Percentiles rank a stretch among this genome's conserved stretches.
Evolutionary conservation across 1,140 invertebrate genomes (phyloP).

Genomic region (Sarcophaga peregrina): DNA sequence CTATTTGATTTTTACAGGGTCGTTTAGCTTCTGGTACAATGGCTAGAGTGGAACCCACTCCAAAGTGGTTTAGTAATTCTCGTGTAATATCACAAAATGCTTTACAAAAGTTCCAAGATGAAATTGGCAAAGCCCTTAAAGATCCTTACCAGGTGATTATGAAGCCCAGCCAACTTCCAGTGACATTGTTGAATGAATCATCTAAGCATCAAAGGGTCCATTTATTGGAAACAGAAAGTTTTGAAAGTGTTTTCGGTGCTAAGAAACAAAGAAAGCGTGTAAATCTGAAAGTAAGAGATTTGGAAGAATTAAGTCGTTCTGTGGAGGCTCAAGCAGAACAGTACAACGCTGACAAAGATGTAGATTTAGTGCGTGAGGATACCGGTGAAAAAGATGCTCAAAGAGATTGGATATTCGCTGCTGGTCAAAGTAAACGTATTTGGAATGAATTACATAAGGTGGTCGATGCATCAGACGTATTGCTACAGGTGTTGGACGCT

Average conservation of each 20-base stretch:
- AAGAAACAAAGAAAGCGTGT: constrained; percentile 94
- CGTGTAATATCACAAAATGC: constrained; percentile 92
- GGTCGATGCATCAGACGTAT: constrained; percentile 97
- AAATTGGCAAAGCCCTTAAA: constrained; percentile 91
- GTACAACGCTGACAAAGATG: constrained; percentile 85
- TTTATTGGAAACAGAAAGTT: constrained; percentile 95
- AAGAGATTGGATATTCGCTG: constrained; percentile 88
- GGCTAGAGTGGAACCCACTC: constrained; percentile 95
- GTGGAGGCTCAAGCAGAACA: constrained; percentile 77
- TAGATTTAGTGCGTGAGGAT: constrained; percentile 86
- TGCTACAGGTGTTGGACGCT: constrained; percentile 94
- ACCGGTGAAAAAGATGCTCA: constrained; percentile 78
- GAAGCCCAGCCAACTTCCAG: constrained; percentile 94
- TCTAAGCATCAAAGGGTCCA: constrained; percentile 92
- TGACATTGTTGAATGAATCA: constrained; percentile 94
- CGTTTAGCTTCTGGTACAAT: constrained; percentile 88
- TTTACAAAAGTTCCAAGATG: constrained; percentile 96
- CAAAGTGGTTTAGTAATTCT: constrained; percentile 98
- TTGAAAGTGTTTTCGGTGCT: constrained; percentile 93
- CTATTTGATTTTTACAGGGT: constrained; percentile 72
- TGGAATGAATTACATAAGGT: constrained; percentile 99
- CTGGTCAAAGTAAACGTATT: constrained; percentile 96
- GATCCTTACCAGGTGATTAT: constrained; percentile 99
- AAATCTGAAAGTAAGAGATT: constrained; percentile 79
- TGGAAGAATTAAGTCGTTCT: constrained; percentile 77